Evolutionary conservation across 2,888 invertebrate genomes (phyloP).

Genomic region (Machimus rusticus): DNA sequence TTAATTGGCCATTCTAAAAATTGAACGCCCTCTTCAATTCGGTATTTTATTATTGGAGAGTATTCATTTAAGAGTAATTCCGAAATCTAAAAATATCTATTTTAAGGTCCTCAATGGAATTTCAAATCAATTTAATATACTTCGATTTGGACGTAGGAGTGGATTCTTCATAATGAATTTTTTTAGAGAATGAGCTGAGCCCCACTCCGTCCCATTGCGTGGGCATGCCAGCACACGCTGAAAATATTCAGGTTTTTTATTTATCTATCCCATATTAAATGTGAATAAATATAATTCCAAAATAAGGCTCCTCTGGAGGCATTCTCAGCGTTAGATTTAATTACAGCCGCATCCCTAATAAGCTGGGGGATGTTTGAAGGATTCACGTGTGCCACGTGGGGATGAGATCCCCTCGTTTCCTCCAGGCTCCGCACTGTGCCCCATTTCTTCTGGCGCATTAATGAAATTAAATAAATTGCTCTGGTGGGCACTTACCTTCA

Average conservation of each 20-base stretch:
- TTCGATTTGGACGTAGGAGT: background rate
- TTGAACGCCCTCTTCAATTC: background rate
- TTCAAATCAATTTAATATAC: background rate
- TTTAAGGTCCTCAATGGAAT: background rate
- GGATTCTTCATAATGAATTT: background rate
- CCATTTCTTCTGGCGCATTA: conserved; percentile 6
- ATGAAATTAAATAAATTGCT: conserved; percentile 32
- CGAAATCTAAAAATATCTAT: background rate
- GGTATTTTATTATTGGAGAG: background rate
- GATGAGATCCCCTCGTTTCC: background rate
- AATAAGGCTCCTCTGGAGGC: background rate
- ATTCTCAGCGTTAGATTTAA: background rate
- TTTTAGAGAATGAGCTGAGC: background rate
- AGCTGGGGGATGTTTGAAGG: background rate
- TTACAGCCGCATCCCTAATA: conserved; percentile 6
- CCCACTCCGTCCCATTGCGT: background rate
- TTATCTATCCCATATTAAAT: background rate
- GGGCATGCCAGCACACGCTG: background rate
- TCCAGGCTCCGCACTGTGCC: background rate
- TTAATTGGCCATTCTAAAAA: background rate
- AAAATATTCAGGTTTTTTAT: background rate
- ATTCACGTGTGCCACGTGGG: background rate
- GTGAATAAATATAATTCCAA: background rate
- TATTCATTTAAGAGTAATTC: background rate
- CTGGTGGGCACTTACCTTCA: conserved; percentile 76